phyloP scores from a whole-genome alignment of 2,797 vertebrate species.

The Lerista edwardsae region DNA sequence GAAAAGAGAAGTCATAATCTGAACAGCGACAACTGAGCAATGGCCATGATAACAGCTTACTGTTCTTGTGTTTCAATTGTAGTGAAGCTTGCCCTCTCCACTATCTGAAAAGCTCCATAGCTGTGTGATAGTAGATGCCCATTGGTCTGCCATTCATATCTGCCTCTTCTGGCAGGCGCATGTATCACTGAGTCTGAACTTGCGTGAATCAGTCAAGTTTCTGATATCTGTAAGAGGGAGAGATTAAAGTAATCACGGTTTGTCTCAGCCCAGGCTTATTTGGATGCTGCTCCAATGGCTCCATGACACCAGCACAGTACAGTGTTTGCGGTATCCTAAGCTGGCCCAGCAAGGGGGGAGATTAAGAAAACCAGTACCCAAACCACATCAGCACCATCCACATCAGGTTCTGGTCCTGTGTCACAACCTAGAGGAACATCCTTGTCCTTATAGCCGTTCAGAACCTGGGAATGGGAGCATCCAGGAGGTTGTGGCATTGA shows the following conservation, averaged over 20 bases:
- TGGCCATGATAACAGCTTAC: neutral
- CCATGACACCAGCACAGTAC: too few relatives aligned
- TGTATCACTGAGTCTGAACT: neutral
- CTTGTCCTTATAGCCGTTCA: too few relatives aligned
- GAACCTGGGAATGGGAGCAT: too few relatives aligned
- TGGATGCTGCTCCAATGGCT: neutral
- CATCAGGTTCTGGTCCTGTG: too few relatives aligned
- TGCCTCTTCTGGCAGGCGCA: too few relatives aligned
- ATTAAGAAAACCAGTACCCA: too few relatives aligned
- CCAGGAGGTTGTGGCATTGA: too few relatives aligned
- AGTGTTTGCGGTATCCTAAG: too few relatives aligned
- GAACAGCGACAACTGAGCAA: neutral
- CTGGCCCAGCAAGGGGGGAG: too few relatives aligned
- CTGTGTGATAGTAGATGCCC: neutral
- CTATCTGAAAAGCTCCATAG: neutral
- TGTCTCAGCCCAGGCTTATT: neutral
- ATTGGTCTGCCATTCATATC: too few relatives aligned
- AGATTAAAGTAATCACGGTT: neutral
- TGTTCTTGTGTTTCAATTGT: neutral
- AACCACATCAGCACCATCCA: too few relatives aligned
- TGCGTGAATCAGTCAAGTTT: neutral
- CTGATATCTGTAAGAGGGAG: neutral
- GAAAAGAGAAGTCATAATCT: neutral
- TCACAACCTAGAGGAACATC: too few relatives aligned
- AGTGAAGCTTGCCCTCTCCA: neutral